Evolutionary conservation across 64 coral and sea anemone species (phyloP).

Genomic region (Stichodactyla mertensii): DNA sequence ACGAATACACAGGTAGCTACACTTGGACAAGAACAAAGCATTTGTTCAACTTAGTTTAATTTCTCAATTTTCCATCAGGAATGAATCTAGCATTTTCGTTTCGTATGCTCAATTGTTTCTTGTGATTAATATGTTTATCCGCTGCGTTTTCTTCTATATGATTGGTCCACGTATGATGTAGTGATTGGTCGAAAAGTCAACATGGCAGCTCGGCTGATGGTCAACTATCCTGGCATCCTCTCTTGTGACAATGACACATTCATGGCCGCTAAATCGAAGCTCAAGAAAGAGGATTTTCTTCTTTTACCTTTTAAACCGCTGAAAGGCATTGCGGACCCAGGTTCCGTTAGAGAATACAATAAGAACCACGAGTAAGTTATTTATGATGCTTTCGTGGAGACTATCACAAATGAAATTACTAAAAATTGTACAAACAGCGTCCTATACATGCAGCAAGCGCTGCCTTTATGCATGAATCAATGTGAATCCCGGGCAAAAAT

Average conservation of each 20-base stretch:
- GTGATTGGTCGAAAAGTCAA: constrained; percentile 94
- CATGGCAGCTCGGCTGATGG: constrained; percentile 96
- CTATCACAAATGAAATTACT: too few species aligned
- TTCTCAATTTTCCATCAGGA: neutral
- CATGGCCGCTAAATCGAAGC: constrained; percentile 60
- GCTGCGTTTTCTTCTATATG: too few species aligned
- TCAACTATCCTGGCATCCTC: constrained; percentile 83
- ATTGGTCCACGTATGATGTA: neutral
- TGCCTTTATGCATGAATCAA: too few species aligned
- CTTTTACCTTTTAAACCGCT: constrained; percentile 56
- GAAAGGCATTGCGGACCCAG: constrained; percentile 93
- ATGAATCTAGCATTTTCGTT: too few species aligned
- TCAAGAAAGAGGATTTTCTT: constrained; percentile 93
- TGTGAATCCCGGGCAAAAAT: too few species aligned
- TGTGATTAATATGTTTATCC: too few species aligned
- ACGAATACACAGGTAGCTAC: constrained; percentile 90
- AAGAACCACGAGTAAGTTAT: constrained; percentile 88
- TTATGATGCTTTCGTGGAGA: neutral
- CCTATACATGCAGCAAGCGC: too few species aligned
- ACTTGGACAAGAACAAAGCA: too few species aligned
- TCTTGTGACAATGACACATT: constrained; percentile 95
- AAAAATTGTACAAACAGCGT: too few species aligned
- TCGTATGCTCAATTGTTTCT: too few species aligned
- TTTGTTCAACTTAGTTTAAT: neutral
- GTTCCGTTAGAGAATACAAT: constrained; percentile 85